Conservation (phyloP, 2,888 invertebrate genomes). For the Andrena bicolor region DNA sequence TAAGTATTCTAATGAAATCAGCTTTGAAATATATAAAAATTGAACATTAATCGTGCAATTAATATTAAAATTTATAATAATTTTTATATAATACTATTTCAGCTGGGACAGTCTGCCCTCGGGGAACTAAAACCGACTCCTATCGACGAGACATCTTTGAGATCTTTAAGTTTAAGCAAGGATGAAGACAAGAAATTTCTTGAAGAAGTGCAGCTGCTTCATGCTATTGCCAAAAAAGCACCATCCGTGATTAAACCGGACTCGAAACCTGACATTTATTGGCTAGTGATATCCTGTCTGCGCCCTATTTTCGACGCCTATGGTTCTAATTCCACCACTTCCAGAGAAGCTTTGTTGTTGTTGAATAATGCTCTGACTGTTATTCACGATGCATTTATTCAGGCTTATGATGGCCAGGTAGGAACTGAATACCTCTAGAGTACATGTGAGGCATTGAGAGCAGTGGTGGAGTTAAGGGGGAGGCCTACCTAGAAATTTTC, state of each 20-base stretch:
- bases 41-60: not conserved
- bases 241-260: conserved; percentile 86
- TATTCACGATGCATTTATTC: conserved; percentile 80
- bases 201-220: conserved; percentile 87
- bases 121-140: conserved; percentile 81
- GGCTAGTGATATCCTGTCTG: conserved; percentile 88
- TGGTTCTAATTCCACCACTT: conserved; percentile 88
- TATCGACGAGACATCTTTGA: conserved; percentile 78
- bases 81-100: conserved; percentile 23
- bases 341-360: conserved; percentile 88
- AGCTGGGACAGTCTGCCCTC: conserved; percentile 83
- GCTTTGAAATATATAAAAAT: not conserved
- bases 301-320: conserved; percentile 88
- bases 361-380: conserved; percentile 85
- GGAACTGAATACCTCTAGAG: not conserved
- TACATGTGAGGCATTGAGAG: no score
- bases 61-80: not conserved
- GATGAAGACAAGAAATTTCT: conserved; percentile 89
- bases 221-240: conserved; percentile 87
- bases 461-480: no score
- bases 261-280: conserved; percentile 88
- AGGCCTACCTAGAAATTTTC: no score
- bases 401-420: conserved; percentile 83
- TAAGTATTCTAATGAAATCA: conserved; percentile 83
- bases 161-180: conserved; percentile 72